Percentiles rank a stretch among this genome's conserved stretches.
Conservation (phyloP, 2,113 vertebrate species). For the Pithys albifrons region DNA sequence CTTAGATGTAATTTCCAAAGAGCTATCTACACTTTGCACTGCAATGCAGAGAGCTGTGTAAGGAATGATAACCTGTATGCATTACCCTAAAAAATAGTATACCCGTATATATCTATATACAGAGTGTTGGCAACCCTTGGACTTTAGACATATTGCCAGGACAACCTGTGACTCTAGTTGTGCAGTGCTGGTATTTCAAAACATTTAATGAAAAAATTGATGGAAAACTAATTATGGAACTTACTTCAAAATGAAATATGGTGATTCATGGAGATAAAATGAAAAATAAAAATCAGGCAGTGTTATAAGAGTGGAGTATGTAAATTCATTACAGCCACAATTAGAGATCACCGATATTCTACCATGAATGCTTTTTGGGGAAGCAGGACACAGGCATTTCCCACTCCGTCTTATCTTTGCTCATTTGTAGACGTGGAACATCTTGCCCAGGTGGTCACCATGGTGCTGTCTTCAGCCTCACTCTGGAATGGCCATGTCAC, state of each 20-base stretch:
- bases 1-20: background rate
- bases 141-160: background rate
- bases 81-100: background rate
- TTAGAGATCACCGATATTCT: background rate
- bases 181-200: background rate
- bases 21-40: background rate
- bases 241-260: background rate
- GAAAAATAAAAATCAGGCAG: background rate
- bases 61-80: background rate
- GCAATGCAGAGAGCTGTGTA: background rate
- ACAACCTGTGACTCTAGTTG: background rate
- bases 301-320: background rate
- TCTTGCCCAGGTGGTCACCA: background rate
- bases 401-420: background rate
- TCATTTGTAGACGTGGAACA: background rate
- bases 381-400: background rate
- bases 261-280: background rate
- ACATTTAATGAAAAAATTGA: background rate
- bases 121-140: background rate
- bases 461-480: background rate
- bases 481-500: background rate
- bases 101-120: background rate
- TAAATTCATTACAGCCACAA: background rate
- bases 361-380: rapidly evolving
- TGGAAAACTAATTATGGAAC: background rate